A percentile compares a stretch with the other conserved stretches of the same genome.
Evolutionary conservation across 2,888 invertebrate species (phyloP).

Genomic region (Heliconius aoede): DNA sequence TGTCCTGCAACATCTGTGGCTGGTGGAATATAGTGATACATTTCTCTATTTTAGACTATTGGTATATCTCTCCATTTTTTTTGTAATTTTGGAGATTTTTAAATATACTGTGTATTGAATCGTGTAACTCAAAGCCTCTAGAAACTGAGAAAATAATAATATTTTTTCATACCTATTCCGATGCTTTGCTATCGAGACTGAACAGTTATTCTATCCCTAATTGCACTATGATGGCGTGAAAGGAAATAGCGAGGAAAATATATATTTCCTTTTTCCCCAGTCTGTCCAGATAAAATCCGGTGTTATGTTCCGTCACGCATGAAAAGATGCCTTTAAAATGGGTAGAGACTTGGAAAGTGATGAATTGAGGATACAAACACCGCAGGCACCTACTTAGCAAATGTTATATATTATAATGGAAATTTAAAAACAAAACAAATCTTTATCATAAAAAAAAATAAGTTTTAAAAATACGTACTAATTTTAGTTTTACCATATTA

Average conservation of each 20-base stretch:
- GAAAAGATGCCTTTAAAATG: not conserved
- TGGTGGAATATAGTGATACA: too few relatives aligned
- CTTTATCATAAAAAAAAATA: too few relatives aligned
- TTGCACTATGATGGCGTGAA: not conserved
- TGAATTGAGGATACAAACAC: not conserved
- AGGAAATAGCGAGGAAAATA: conserved; percentile 1
- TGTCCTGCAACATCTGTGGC: not conserved
- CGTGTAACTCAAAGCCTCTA: not conserved
- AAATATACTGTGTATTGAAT: not conserved
- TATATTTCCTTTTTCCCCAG: not conserved
- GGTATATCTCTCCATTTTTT: not conserved
- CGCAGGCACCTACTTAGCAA: not conserved
- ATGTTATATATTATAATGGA: not conserved
- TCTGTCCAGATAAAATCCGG: not conserved
- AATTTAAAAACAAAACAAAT: not conserved
- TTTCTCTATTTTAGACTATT: not conserved
- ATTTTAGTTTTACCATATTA: not conserved
- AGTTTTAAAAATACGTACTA: not conserved
- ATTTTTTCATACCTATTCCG: not conserved
- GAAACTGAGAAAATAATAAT: not conserved
- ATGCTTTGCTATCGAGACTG: not conserved
- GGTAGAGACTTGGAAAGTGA: not conserved
- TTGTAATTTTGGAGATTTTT: not conserved
- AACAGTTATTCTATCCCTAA: not conserved
- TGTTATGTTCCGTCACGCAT: not conserved